Conservation (phyloP, 2,113 vertebrate species). For the Catharus fuscescens region DNA sequence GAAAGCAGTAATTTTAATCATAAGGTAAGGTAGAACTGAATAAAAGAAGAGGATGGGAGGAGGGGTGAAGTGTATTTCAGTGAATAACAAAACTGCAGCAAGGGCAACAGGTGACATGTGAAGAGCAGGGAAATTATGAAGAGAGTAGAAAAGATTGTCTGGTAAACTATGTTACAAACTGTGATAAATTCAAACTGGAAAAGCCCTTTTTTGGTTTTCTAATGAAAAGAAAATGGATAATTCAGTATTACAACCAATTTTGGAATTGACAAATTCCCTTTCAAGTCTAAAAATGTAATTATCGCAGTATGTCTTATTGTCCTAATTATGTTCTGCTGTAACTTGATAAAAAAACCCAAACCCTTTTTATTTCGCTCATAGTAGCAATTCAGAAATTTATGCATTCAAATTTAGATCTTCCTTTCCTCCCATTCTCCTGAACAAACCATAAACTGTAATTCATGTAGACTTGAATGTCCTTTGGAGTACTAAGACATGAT, state of each 20-base stretch:
- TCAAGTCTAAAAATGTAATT: background rate
- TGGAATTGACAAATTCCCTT: background rate
- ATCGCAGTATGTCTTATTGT: background rate
- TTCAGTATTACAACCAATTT: background rate
- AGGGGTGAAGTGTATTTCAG: background rate
- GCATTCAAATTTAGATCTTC: background rate
- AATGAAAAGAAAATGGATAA: background rate
- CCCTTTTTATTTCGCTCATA: background rate
- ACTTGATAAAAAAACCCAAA: background rate
- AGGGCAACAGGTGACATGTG: background rate
- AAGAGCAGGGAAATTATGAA: background rate
- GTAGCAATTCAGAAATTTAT: background rate
- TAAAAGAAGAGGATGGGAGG: background rate
- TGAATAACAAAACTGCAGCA: background rate
- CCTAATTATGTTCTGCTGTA: background rate
- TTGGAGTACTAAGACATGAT: background rate
- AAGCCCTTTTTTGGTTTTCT: background rate
- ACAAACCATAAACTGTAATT: background rate
- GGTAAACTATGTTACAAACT: background rate
- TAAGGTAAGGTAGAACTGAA: background rate
- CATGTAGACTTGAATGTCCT: background rate
- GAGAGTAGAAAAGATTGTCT: background rate
- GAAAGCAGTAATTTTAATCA: background rate
- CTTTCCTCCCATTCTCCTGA: background rate
- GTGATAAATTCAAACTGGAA: background rate